phyloP scores from a whole-genome alignment of 1,140 invertebrate species.

The Bactericera cockerelli region DNA sequence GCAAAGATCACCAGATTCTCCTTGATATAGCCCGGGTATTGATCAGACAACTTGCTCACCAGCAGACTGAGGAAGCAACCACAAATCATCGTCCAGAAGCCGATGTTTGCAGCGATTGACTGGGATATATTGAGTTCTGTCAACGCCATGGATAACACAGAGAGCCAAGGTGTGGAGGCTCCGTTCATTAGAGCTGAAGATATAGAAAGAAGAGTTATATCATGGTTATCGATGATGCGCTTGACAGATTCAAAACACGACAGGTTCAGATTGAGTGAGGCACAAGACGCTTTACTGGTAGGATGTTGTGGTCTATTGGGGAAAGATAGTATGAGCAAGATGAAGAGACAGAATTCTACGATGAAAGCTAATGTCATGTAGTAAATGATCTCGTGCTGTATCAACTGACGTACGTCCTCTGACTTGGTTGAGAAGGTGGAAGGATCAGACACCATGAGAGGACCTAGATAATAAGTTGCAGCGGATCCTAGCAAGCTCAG shows the following conservation, averaged over 20 bases:
- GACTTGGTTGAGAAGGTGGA: not conserved
- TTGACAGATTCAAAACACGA: conserved; percentile 9
- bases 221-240: not conserved
- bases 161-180: conserved; percentile 31
- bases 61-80: conserved; percentile 26
- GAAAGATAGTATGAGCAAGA: conserved; percentile 28
- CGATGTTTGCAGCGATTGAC: conserved; percentile 27
- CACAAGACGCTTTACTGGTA: conserved; percentile 16
- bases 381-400: not conserved
- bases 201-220: conserved; percentile 29
- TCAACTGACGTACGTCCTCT: not conserved
- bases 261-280: conserved; percentile 11
- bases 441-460: conserved; percentile 20
- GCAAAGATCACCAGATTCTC: conserved; percentile 25
- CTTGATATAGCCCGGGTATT: conserved; percentile 27
- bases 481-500: conserved; percentile 31
- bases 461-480: conserved; percentile 29
- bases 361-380: conserved; percentile 22
- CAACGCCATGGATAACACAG: conserved; percentile 30
- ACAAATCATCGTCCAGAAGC: conserved; percentile 28
- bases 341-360: conserved; percentile 23
- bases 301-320: conserved; percentile 28
- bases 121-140: conserved; percentile 25
- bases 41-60: conserved; percentile 27
- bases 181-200: conserved; percentile 31